Evolutionary conservation across 2,888 invertebrate genomes (phyloP).

Genomic region (Dryadula phaetusa): DNA sequence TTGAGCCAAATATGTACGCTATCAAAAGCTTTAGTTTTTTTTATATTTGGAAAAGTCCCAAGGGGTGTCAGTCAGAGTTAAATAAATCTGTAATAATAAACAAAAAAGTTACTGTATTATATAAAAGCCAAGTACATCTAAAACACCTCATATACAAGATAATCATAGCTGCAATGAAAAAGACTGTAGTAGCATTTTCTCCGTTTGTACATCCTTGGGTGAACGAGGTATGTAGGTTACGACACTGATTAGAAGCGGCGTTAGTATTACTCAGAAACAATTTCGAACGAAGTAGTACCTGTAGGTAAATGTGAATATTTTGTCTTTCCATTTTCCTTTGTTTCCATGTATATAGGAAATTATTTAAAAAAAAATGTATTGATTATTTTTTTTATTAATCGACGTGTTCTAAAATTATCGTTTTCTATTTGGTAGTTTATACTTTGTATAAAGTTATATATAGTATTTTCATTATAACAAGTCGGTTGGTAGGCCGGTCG

Average conservation of each 20-base stretch:
- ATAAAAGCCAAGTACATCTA: not conserved
- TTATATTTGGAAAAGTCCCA: conserved; percentile 18
- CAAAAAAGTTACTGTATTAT: not conserved
- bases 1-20: conserved; percentile 6
- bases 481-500: too few species aligned
- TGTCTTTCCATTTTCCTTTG: conserved; percentile 5
- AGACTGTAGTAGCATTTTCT: conserved; percentile 3
- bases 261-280: conserved; percentile 21
- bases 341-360: not conserved
- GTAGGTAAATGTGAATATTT: not conserved
- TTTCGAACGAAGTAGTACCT: conserved; percentile 7
- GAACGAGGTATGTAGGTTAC: conserved; percentile 26
- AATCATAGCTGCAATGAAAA: conserved; percentile 1
- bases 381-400: too few species aligned
- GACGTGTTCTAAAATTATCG: too few species aligned
- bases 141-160: not conserved
- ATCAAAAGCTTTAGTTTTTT: not conserved
- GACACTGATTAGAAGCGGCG: conserved; percentile 25
- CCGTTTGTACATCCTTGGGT: conserved; percentile 10
- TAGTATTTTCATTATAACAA: too few species aligned
- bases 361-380: not conserved
- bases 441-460: too few species aligned
- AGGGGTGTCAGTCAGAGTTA: conserved; percentile 16
- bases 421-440: too few species aligned
- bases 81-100: too few species aligned